Evolutionary conservation across 2,113 vertebrate genomes (phyloP), one percentile per base, ranked within the genome.

Genomic region (Peucedramus taeniatus): DNA sequence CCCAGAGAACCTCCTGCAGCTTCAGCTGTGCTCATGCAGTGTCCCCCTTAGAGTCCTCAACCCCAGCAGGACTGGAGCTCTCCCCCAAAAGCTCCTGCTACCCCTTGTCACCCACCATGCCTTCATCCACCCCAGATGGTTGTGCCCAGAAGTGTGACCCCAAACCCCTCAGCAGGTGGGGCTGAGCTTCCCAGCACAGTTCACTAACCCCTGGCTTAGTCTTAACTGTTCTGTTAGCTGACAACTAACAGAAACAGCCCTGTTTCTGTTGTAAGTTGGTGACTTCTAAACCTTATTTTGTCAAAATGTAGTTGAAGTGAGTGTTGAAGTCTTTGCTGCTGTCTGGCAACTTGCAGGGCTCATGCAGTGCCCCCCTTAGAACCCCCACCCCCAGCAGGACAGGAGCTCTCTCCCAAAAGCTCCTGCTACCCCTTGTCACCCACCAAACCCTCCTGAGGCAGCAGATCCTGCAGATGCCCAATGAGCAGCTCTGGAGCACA

Each of bases 321-420:
- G n/a, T n/a, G n/a, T n/a, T n/a, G n/a, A 30, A 51, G 50, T 51
- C 50, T 30, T 51, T 51, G 26, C 50, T 51, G 50, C 50, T 50
- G 24, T 50, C 49, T 50, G 49, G 26, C 15, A 51, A 30, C 27
- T 11, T 30, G 16, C 3, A 19, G 31, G 17, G 6, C 56, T 63
- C 63, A 8, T 26, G 23, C 68, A 51, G 27, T 40, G 35, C 11
- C 11, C 10, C 27, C 20, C 3, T 21, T 4, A 40, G 42, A 44
- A 80, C 11, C 6, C 17, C 9, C 3, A 5, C 5, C 37, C 37
- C 7, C 51, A 26, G n/a, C 0, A 0, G 57, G 24, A 47, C 24
- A 20, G 54, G 18, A 86, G 40, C 14, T 79, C 57, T 57, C 27
- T 44, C 31, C 30, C 1, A 0, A 80, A 64, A 77, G 16, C 63